A percentile compares a stretch with the other conserved stretches of the same genome.
phyloP scores from a whole-genome alignment of 2,888 invertebrate species.

The Ischnura elegans region DNA sequence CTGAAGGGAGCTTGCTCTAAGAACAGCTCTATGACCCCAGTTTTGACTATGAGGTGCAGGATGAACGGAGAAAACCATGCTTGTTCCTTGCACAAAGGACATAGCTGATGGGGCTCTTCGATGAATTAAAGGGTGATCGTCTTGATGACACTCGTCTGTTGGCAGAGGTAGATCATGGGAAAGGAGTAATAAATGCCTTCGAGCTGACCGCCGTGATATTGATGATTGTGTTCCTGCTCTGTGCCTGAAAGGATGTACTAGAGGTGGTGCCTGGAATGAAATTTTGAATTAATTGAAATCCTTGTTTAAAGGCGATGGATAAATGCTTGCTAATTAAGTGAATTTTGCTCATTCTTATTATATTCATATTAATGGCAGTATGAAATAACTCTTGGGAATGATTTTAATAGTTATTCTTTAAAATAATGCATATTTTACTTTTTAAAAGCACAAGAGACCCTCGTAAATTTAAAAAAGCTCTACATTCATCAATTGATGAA shows the following conservation, averaged over 20 bases:
- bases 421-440: too few species aligned
- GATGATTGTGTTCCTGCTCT: conserved; percentile 78
- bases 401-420: too few species aligned
- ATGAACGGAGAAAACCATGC: background rate
- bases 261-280: conserved; percentile 74
- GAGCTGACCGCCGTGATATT: conserved; percentile 80
- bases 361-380: too few species aligned
- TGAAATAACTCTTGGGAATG: too few species aligned
- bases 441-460: too few species aligned
- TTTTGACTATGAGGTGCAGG: background rate
- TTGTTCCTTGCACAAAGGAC: conserved; percentile 36
- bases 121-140: conserved; percentile 45
- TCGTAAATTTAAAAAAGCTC: too few species aligned
- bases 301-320: too few species aligned
- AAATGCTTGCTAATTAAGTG: too few species aligned
- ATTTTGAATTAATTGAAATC: too few species aligned
- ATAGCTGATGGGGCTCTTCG: conserved; percentile 42
- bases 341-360: too few species aligned
- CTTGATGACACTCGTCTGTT: conserved; percentile 79
- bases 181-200: conserved; percentile 71
- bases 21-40: conserved; percentile 45
- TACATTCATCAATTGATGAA: too few species aligned
- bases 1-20: conserved; percentile 53
- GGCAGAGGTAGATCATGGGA: conserved; percentile 83
- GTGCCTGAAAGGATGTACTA: conserved; percentile 78